Conservation (phyloP, 2,888 invertebrate genomes). For the Nephrotoma appendiculata region DNA sequence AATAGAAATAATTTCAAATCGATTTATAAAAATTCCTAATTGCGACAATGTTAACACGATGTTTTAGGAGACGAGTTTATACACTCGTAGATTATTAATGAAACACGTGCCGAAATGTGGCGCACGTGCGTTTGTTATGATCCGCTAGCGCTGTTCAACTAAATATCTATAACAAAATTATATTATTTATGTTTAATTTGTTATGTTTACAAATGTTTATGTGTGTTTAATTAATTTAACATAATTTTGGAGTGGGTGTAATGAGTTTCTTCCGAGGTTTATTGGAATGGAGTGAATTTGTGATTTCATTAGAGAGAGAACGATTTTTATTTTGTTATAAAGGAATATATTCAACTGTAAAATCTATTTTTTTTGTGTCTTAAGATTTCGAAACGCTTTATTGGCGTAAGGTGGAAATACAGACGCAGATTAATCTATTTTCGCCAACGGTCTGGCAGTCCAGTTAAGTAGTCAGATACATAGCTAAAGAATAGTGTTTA, state of each 20-base stretch:
- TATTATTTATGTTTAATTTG: background rate
- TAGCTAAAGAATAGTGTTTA: too few species aligned
- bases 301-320: too few species aligned
- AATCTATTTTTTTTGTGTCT: too few species aligned
- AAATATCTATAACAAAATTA: background rate
- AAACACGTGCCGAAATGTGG: background rate
- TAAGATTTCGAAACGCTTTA: too few species aligned
- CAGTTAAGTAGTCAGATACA: too few species aligned
- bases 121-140: background rate
- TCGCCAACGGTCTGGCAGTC: too few species aligned
- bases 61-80: background rate
- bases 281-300: too few species aligned
- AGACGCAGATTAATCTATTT: too few species aligned
- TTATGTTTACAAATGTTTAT: background rate
- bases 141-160: background rate
- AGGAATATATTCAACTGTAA: too few species aligned
- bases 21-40: background rate
- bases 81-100: background rate
- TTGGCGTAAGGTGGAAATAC: too few species aligned
- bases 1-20: background rate
- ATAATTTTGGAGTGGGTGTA: background rate
- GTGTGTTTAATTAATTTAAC: background rate
- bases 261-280: background rate
- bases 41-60: background rate
- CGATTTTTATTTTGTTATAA: too few species aligned